These are phyloP conservation scores for Hepsetus odoe DNA, from an alignment of 2,113 vertebrate species.

Conservation along the genomic window DNA sequence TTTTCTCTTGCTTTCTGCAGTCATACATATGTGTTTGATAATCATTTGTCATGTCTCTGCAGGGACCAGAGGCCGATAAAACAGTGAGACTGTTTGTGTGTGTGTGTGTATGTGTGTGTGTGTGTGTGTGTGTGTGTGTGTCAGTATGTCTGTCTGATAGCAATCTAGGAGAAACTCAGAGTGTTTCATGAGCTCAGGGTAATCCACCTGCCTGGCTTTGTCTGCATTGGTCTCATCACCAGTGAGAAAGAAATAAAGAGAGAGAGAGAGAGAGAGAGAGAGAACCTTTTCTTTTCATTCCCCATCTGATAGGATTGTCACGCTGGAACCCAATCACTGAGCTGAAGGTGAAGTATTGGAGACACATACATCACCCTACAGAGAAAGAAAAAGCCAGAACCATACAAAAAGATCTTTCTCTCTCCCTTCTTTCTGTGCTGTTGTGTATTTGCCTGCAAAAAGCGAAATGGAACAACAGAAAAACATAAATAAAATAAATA, in stretches of 20 bases:
- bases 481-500: no score
- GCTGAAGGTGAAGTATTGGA: slow-evolving; percentile 63
- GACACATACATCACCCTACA: slow-evolving; percentile 57
- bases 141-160: slow-evolving; percentile 57
- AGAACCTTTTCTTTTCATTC: slow-evolving; percentile 61
- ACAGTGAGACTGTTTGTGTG: slow-evolving; percentile 19
- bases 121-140: slow-evolving; percentile 33
- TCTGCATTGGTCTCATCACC: slow-evolving; percentile 56
- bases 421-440: slow-evolving; percentile 23
- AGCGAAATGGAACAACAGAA: no score
- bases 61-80: slow-evolving; percentile 55
- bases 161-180: slow-evolving; percentile 61
- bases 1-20: slow-evolving; percentile 44
- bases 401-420: slow-evolving; percentile 40
- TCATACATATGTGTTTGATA: slow-evolving; percentile 52
- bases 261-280: slow-evolving; percentile 40
- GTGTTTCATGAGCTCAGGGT: slow-evolving; percentile 52
- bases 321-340: slow-evolving; percentile 61
- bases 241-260: slow-evolving; percentile 36
- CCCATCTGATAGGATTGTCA: slow-evolving; percentile 67
- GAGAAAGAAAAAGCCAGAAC: slow-evolving; percentile 42
- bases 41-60: slow-evolving; percentile 53
- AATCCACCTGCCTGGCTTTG: slow-evolving; percentile 57
- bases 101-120: slow-evolving; percentile 35
- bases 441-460: slow-evolving; percentile 25